Percentiles rank a stretch among this genome's conserved stretches.
Conservation (phyloP, 2,797 vertebrate genomes). For the Hemitrygon akajei region DNA sequence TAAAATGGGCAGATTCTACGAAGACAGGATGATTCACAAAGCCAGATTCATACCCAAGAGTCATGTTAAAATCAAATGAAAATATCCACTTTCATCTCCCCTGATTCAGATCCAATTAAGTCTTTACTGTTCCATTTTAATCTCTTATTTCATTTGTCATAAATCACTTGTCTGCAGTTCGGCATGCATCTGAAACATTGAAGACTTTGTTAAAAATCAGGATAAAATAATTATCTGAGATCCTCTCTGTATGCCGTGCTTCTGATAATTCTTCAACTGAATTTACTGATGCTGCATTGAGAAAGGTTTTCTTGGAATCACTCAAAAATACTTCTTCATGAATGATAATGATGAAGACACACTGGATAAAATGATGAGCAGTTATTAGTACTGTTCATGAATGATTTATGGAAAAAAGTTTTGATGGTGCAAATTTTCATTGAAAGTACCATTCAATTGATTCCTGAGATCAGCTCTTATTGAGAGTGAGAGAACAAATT, state of each 20-base stretch:
- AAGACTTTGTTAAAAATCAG: not conserved
- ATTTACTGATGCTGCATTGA: not conserved
- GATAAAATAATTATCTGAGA: not conserved
- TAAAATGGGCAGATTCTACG: not conserved
- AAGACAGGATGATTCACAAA: not conserved
- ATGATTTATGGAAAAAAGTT: too few species aligned
- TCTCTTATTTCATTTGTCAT: not conserved
- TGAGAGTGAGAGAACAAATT: not conserved
- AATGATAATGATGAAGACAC: not conserved
- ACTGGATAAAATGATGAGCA: not conserved
- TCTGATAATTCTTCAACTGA: not conserved
- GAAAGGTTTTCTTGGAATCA: not conserved
- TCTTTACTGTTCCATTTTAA: not conserved
- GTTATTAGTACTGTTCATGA: too few species aligned
- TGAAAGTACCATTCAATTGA: not conserved
- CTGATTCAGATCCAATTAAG: not conserved
- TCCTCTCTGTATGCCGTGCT: not conserved
- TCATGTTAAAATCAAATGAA: not conserved
- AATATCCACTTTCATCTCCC: not conserved
- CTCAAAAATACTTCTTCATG: not conserved
- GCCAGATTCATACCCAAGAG: not conserved
- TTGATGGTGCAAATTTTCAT: not conserved
- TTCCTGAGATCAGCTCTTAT: not conserved
- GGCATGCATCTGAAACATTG: not conserved
- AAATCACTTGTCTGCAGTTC: not conserved